phyloP scores from a whole-genome alignment of 2,888 invertebrate genomes.

The Parapristionchus giblindavisi region DNA sequence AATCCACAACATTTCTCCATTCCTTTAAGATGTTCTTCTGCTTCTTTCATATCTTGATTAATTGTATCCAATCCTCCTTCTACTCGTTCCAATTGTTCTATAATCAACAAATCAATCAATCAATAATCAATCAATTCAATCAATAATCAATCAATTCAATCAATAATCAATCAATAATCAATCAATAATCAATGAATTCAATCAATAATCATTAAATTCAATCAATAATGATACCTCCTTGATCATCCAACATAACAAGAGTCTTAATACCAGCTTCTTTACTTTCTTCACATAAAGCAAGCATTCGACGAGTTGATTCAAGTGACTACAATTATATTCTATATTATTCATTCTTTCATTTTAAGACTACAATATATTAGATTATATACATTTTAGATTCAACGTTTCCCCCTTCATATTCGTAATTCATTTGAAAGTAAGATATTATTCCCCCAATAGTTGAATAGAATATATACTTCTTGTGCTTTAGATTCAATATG shows the following conservation, averaged over 20 bases:
- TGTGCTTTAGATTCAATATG: constrained; percentile 59
- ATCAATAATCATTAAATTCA: no score
- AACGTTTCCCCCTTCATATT: neutral
- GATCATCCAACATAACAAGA: constrained; percentile 70
- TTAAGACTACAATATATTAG: neutral
- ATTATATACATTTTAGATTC: neutral
- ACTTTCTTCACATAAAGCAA: constrained; percentile 71
- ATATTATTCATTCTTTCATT: neutral
- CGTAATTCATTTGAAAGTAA: neutral
- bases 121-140: no score
- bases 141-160: no score
- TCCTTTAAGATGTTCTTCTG: constrained; percentile 96
- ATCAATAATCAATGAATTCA: no score
- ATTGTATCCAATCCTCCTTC: constrained; percentile 99
- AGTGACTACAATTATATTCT: constrained; percentile 69
- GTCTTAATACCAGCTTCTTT: constrained; percentile 71
- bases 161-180: no score
- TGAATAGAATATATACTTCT: constrained; percentile 43
- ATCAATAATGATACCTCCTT: no score
- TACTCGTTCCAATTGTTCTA: constrained; percentile 99
- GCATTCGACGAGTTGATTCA: constrained; percentile 71
- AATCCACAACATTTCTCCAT: constrained; percentile 99
- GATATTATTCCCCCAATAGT: neutral
- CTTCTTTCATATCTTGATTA: constrained; percentile 99
- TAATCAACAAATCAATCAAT: constrained; percentile 44